Conservation (phyloP, 2,888 invertebrate genomes). For the Drosophila stalkeri region DNA sequence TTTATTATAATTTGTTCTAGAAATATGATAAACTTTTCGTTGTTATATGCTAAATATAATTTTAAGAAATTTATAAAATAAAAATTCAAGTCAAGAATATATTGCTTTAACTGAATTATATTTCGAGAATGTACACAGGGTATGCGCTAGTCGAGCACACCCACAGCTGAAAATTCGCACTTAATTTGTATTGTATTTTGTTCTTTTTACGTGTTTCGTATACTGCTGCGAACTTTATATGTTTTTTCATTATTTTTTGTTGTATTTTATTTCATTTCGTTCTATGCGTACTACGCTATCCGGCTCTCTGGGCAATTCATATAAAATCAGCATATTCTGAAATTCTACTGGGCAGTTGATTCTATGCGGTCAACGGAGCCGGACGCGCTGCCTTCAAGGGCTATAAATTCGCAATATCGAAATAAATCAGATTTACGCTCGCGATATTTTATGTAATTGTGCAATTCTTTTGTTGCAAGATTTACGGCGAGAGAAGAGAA, state of each 20-base stretch:
- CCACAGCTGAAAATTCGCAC: constrained; percentile 27
- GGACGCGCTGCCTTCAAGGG: constrained; percentile 57
- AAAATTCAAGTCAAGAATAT: too few relatives aligned
- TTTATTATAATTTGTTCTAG: too few relatives aligned
- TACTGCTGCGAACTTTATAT: constrained; percentile 38
- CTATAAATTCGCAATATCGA: background rate
- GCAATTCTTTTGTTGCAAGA: constrained; percentile 68
- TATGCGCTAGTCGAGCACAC: constrained; percentile 3
- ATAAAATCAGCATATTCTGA: constrained; percentile 83
- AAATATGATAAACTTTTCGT: too few relatives aligned
- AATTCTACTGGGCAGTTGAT: constrained; percentile 78
- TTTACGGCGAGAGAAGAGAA: constrained; percentile 52
- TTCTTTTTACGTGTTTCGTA: constrained; percentile 73
- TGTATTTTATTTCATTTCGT: constrained; percentile 61
- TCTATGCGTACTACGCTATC: constrained; percentile 67
- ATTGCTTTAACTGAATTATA: background rate
- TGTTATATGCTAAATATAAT: too few relatives aligned
- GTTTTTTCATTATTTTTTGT: constrained; percentile 28
- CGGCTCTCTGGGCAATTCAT: constrained; percentile 58
- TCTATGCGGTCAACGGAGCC: constrained; percentile 68
- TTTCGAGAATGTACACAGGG: background rate
- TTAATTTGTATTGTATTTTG: constrained; percentile 62
- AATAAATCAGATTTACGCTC: constrained; percentile 3
- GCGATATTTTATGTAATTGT: constrained; percentile 61
- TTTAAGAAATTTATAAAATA: too few relatives aligned